Evolutionary conservation across 2,113 vertebrate genomes (phyloP), one percentile per base, ranked within the genome.

Genomic region (Benitochromis conjunctus): DNA sequence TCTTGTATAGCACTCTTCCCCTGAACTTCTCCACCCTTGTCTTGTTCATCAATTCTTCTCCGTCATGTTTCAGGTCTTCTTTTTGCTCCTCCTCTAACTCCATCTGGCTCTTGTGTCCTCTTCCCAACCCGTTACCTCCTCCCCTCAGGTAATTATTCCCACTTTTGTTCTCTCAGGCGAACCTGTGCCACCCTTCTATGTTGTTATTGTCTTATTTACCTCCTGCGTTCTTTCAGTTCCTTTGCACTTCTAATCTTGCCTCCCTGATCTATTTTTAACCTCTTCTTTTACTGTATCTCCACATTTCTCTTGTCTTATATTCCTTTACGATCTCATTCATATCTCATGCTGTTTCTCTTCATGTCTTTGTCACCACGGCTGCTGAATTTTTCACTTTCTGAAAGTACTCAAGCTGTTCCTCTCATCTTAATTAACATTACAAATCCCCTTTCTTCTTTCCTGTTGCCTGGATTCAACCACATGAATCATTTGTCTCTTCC

Each of bases 381-480:
- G 21, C 41, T 36, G 9, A 54, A 53, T 79, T 77, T 58, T 9
- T 82, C 21, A 41, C 69, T 74, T 71, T 92, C 84, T 85, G 8
- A 81, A 83, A 82, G 79, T 71, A 87, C 86, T 88, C 84, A 46
- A 81, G 77, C 60, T 81, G 83, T 91, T 91, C 56, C 90, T 81
- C 80, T 64, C 84, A 80, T 78, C 83, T 89, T 58, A 77, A 88
- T 91, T 91, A 86, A 90, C 85, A 89, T 81, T 90, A 71, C 77
- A 89, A 90, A 91, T 90, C 66, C 48, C 43, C 46, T 77, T 57
- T 86, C 18, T 48, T 83, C 31, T 46, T 82, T 80, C 58, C 55
- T 16, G 16, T 53, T 80, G 86, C 56, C 83, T 78, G 31, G n/a
- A 88, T 85, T 54, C 46, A 80, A 43, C 36, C 19, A 19, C 43